phyloP scores from a whole-genome alignment of 2,797 vertebrate genomes.

The Tokudaia muenninki region DNA sequence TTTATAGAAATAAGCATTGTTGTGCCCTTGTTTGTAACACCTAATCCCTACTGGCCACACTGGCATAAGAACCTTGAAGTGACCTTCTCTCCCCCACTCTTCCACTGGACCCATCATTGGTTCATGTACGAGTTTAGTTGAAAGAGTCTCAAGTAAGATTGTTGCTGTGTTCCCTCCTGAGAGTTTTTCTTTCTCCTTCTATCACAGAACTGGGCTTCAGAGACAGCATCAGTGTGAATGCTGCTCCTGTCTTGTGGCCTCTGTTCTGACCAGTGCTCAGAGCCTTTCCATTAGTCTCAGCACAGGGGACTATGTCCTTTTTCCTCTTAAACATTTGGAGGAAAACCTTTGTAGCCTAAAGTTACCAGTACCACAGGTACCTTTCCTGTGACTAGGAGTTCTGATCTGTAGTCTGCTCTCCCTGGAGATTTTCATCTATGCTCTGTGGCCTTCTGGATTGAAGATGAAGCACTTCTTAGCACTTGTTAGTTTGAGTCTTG shows the following conservation, averaged over 20 bases:
- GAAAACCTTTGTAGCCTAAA: background rate
- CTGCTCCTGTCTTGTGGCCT: background rate
- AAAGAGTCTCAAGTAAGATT: constrained; percentile 2
- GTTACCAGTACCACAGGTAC: background rate
- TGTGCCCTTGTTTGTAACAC: background rate
- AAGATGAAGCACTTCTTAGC: background rate
- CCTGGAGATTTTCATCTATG: background rate
- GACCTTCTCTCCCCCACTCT: background rate
- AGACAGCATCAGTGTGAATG: background rate
- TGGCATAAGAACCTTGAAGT: background rate
- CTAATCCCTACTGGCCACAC: background rate
- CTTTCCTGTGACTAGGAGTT: background rate
- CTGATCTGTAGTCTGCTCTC: background rate
- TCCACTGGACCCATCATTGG: background rate
- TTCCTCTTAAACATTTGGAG: background rate
- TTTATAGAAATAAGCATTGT: background rate
- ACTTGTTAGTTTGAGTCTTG: background rate
- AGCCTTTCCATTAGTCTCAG: constrained; percentile 15
- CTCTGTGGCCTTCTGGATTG: background rate
- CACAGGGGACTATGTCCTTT: background rate
- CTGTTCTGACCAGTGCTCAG: background rate
- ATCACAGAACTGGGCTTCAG: background rate
- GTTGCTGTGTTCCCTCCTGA: background rate
- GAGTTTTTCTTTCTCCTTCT: background rate
- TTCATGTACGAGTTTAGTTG: background rate